Evolutionary conservation across 2,113 vertebrate genomes (phyloP).

Genomic region (Gavia stellata): DNA sequence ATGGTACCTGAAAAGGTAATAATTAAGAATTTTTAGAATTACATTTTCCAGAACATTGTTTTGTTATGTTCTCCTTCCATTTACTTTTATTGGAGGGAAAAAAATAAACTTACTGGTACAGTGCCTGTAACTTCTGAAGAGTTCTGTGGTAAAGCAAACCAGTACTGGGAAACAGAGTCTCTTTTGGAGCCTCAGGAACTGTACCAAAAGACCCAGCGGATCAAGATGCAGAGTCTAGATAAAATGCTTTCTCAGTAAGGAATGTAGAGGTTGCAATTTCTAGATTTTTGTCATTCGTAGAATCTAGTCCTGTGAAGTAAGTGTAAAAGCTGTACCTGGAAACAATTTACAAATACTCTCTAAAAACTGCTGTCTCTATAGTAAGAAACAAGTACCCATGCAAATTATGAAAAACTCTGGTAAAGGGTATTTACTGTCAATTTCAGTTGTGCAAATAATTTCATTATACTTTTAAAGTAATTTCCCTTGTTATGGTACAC

Average conservation of each 20-base stretch:
- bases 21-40: background rate
- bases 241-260: background rate
- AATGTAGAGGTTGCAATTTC: background rate
- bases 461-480: background rate
- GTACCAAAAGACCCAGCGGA: rapidly evolving
- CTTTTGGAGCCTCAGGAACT: background rate
- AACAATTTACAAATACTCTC: background rate
- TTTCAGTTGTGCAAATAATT: background rate
- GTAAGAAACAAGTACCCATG: background rate
- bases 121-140: background rate
- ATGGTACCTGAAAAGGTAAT: background rate
- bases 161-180: background rate
- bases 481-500: background rate
- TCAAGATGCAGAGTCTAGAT: background rate
- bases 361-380: background rate
- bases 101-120: background rate
- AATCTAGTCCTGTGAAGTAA: background rate
- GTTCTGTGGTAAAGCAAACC: background rate
- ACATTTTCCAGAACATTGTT: background rate
- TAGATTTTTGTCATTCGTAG: background rate
- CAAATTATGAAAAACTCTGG: background rate
- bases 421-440: background rate
- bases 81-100: background rate
- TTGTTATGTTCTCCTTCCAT: background rate
- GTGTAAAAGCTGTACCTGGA: background rate